Evolutionary conservation across 2,888 invertebrate species (phyloP), one percentile per base, ranked within the genome.

Genomic region (Pediacus dermestoides): DNA sequence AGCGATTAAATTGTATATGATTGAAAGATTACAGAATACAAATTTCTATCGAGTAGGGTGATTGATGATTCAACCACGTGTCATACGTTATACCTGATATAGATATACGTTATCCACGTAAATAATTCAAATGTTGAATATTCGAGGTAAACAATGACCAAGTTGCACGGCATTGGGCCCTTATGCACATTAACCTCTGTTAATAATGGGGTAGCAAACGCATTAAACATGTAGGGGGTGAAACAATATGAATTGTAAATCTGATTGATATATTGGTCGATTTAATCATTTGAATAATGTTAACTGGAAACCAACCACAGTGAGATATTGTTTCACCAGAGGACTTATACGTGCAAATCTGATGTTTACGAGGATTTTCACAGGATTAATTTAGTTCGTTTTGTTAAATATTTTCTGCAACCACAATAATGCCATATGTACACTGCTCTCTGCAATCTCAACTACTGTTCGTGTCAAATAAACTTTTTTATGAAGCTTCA

Each of bases 61-160:
- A 32, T 32, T 32, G 32, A 32, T 32, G 18, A 13, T 21, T 6
- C 21, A n/a, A 16, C 4, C 21, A 32, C 32, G 21, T 32, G 32
- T 32, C 21, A 16, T 12, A 18, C 16, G 16, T 18, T 25, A 10
- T 34, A 39, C 32, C 31, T 34, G 35, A 38, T 33, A 34, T 34
- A 27, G 35, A 38, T 33, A 34, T 34, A 27, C 32, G 32, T 41
- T 41, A 40, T 40, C 34, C 40, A n/a, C 30, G 28, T 44, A 41
- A 44, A 41, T 44, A 41, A 44, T 42, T 44, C 36, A 16, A 36
- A 34, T 26, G 22, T 38, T 34, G 38, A 41, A 42, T 42, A 42
- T 42, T 39, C 27, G 35, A 26, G 30, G 6, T 26, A 7, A 22
- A 36, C 38, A 39, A 45, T 42, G 36, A 39, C 36, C 39, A 45